A percentile compares a stretch with the other conserved stretches of the same genome.
Evolutionary conservation across 1,140 invertebrate species (phyloP).

Genomic region (Anagrus nilaparvatae): DNA sequence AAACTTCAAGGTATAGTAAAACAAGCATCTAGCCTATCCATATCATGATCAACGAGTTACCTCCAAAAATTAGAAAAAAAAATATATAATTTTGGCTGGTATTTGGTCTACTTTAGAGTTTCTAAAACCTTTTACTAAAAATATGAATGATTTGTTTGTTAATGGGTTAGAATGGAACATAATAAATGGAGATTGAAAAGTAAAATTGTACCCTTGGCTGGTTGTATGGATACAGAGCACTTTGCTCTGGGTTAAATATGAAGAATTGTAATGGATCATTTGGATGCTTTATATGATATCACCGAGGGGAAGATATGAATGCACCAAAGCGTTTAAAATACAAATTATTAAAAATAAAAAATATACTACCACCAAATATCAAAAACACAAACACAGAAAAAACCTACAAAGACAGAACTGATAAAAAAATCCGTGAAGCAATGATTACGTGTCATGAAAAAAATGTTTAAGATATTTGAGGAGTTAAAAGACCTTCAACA

Average conservation of each 20-base stretch:
- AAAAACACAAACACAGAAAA: too few species aligned
- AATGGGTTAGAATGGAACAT: not conserved
- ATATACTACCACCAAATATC: constrained; percentile 9
- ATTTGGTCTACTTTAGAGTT: constrained; percentile 5
- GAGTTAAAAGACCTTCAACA: constrained; percentile 13
- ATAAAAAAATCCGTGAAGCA: too few species aligned
- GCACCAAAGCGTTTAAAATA: too few species aligned
- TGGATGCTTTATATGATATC: constrained; percentile 17
- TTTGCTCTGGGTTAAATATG: constrained; percentile 13
- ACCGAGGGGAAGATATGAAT: too few species aligned
- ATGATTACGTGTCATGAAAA: constrained; percentile 1
- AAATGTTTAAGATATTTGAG: constrained; percentile 6
- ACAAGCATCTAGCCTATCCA: constrained; percentile 14
- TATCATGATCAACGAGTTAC: constrained; percentile 12
- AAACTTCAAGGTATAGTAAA: constrained; percentile 6
- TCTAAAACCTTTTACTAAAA: constrained; percentile 1
- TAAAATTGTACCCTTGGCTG: constrained; percentile 1
- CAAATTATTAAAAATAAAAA: too few species aligned
- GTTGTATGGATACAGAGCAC: constrained; percentile 11
- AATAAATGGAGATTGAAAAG: not conserved
- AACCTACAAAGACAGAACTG: too few species aligned
- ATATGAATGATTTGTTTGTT: not conserved
- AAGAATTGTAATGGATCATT: constrained; percentile 13
- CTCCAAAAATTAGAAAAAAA: constrained; percentile 6
- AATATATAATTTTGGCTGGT: constrained; percentile 9